Evolutionary conservation across 2,797 vertebrate genomes (phyloP).

Genomic region (Aplochiton taeniatus): DNA sequence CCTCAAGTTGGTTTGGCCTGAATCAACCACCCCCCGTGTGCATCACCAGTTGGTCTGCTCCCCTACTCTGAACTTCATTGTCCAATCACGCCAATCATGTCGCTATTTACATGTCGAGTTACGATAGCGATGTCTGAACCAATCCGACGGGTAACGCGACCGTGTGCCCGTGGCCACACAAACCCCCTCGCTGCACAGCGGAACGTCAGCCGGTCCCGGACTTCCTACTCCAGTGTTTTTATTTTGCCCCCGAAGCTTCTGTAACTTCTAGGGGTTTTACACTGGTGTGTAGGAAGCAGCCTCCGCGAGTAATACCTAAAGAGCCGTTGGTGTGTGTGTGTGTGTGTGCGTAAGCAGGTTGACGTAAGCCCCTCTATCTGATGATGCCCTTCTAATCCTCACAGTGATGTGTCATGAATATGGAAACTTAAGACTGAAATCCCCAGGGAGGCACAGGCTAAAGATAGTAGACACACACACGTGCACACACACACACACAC

Average conservation of each 20-base stretch:
- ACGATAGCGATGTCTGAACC: no score
- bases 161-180: no score
- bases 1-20: slow-evolving; percentile 59
- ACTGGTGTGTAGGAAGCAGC: no score
- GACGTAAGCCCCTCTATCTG: slow-evolving; percentile 75
- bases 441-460: slow-evolving; percentile 75
- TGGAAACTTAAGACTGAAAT: slow-evolving; percentile 81
- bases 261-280: no score
- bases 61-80: not conserved
- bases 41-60: no score
- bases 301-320: no score
- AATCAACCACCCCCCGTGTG: slow-evolving; percentile 39
- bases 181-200: no score
- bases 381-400: slow-evolving; percentile 80
- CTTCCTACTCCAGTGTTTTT: no score
- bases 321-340: slow-evolving; percentile 28
- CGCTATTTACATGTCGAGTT: no score
- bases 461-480: slow-evolving; percentile 71
- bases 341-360: slow-evolving; percentile 39
- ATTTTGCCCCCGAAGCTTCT: no score
- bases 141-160: no score
- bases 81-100: not conserved
- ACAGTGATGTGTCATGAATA: slow-evolving; percentile 86
- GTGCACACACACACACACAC: slow-evolving; percentile 27
- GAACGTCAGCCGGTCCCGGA: no score